phyloP scores from a whole-genome alignment of 2,113 vertebrate species.

The Rhombomys opimus region DNA sequence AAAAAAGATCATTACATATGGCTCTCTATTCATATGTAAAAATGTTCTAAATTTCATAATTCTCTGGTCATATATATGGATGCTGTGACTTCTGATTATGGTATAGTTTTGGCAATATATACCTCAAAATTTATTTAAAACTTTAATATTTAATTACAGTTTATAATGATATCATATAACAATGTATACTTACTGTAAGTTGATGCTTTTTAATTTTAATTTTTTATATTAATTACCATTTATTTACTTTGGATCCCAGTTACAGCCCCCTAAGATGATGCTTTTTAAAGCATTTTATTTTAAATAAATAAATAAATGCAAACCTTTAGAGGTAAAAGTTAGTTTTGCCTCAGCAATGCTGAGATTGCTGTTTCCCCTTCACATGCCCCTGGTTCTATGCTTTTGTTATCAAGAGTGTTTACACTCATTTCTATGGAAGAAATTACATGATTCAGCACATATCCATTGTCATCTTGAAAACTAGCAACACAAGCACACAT shows the following conservation, averaged over 20 bases:
- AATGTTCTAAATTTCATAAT: background rate
- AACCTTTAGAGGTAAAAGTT: slow-evolving; percentile 96
- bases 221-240: no score
- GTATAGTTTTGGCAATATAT: background rate
- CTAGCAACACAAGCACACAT: background rate
- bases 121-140: no score
- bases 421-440: slow-evolving; percentile 93
- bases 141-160: background rate
- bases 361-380: slow-evolving; percentile 92
- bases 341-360: slow-evolving; percentile 95
- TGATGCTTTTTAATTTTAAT: background rate
- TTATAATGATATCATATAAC: background rate
- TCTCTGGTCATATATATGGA: background rate
- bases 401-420: slow-evolving; percentile 94
- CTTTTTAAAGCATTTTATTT: background rate
- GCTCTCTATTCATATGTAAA: background rate
- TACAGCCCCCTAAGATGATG: background rate
- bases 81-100: background rate
- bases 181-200: background rate
- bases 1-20: background rate
- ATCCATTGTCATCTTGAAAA: background rate
- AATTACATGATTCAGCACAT: slow-evolving; percentile 42
- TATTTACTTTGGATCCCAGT: no score
- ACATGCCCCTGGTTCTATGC: slow-evolving; percentile 94
- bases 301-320: slow-evolving; percentile 45